These are phyloP conservation scores for Halesus radiatus DNA, from an alignment of 1,140 invertebrate genomes.

Conservation along the genomic window DNA sequence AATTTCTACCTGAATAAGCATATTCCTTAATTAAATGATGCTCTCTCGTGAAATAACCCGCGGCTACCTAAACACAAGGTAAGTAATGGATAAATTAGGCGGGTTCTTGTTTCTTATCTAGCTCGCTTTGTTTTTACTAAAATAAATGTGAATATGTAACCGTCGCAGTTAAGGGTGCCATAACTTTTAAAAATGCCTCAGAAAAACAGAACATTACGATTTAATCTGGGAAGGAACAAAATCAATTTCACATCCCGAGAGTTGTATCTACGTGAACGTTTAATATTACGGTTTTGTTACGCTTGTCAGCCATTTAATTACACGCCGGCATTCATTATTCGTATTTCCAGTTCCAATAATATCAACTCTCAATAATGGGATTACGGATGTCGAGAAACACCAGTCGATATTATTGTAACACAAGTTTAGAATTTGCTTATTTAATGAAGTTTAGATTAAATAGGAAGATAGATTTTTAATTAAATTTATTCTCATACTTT, in stretches of 20 bases:
- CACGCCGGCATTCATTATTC: slow-evolving; percentile 6
- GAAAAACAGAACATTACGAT: slow-evolving; percentile 27
- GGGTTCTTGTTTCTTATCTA: slow-evolving; percentile 11
- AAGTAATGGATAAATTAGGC: slow-evolving; percentile 22
- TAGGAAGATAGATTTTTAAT: too few species aligned
- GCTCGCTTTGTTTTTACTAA: slow-evolving; percentile 20
- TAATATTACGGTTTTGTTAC: not conserved
- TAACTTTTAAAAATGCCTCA: slow-evolving; percentile 4
- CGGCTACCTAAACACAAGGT: slow-evolving; percentile 1
- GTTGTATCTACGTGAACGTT: not conserved
- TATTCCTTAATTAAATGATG: slow-evolving; percentile 28
- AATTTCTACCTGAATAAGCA: slow-evolving; percentile 20
- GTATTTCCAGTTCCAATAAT: not conserved
- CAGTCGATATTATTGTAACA: too few species aligned
- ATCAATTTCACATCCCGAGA: slow-evolving; percentile 14
- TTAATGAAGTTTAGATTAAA: too few species aligned
- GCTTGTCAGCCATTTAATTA: slow-evolving; percentile 22
- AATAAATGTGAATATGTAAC: slow-evolving; percentile 30
- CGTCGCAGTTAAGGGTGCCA: slow-evolving; percentile 15
- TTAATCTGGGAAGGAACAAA: slow-evolving; percentile 11
- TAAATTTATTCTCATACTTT: too few species aligned
- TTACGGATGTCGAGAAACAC: too few species aligned
- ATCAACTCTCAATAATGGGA: too few species aligned
- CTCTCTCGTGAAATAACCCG: not conserved
- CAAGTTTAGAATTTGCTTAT: too few species aligned